Conservation (phyloP, 2,888 invertebrate genomes). For the Rotaria socialis region DNA sequence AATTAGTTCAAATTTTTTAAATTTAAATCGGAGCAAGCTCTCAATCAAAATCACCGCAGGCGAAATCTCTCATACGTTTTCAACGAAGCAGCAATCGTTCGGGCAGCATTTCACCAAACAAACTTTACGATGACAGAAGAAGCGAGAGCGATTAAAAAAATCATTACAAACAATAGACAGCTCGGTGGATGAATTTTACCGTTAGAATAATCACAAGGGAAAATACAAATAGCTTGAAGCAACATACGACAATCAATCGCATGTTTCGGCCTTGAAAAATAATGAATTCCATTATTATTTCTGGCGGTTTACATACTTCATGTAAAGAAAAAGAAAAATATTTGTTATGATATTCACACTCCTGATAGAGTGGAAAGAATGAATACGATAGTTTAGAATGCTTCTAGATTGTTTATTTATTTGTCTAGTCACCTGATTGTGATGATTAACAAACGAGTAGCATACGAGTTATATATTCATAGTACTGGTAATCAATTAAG, state of each 20-base stretch:
- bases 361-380: not conserved
- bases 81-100: no score
- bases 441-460: not conserved
- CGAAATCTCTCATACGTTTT: not conserved
- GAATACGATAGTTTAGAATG: not conserved
- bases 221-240: not conserved
- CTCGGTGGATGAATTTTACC: not conserved
- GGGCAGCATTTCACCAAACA: no score
- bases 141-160: no score
- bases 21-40: not conserved
- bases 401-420: not conserved
- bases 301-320: no score
- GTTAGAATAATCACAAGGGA: no score
- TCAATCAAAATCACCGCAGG: not conserved
- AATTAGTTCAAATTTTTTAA: not conserved
- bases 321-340: no score
- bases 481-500: no score
- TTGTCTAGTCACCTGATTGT: not conserved
- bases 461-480: no score
- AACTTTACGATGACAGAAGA: no score
- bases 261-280: no score
- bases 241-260: not conserved
- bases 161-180: no score
- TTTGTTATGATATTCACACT: not conserved
- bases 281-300: no score